These are phyloP conservation scores for Ochropleura leucogaster DNA, from an alignment of 2,888 invertebrate species.

Conservation along the genomic window DNA sequence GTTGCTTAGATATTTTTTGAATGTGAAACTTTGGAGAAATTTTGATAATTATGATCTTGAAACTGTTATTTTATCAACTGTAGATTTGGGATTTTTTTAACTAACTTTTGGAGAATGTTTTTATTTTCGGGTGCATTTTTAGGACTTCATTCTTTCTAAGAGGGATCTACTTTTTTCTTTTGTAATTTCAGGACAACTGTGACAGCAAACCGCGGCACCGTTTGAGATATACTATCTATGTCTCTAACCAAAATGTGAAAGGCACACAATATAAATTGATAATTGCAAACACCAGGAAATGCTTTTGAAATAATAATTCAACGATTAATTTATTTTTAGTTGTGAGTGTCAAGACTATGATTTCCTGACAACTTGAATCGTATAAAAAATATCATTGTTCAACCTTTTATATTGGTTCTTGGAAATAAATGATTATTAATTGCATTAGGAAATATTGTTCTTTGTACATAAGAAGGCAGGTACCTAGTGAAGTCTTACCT, in stretches of 20 bases:
- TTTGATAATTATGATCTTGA: background rate
- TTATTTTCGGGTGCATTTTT: background rate
- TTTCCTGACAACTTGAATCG: slow-evolving; percentile 27
- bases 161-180: background rate
- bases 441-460: slow-evolving; percentile 17
- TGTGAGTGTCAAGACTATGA: slow-evolving; percentile 19
- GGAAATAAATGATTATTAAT: slow-evolving; percentile 7
- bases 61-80: background rate
- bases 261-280: slow-evolving; percentile 11
- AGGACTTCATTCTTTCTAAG: background rate
- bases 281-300: slow-evolving; percentile 42
- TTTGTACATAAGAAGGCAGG: slow-evolving; percentile 10
- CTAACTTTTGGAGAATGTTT: background rate
- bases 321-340: slow-evolving; percentile 40
- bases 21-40: background rate
- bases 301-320: slow-evolving; percentile 7
- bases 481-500: slow-evolving; percentile 40
- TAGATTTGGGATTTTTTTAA: background rate
- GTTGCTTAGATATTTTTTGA: slow-evolving; percentile 6
- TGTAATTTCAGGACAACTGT: background rate
- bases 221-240: background rate
- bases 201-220: background rate
- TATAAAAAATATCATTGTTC: slow-evolving; percentile 20
- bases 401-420: slow-evolving; percentile 1
- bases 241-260: slow-evolving; percentile 21